Evolutionary conservation across 2,113 vertebrate genomes (phyloP), one percentile per base, ranked within the genome.

Genomic region (Thamnaconus septentrionalis): DNA sequence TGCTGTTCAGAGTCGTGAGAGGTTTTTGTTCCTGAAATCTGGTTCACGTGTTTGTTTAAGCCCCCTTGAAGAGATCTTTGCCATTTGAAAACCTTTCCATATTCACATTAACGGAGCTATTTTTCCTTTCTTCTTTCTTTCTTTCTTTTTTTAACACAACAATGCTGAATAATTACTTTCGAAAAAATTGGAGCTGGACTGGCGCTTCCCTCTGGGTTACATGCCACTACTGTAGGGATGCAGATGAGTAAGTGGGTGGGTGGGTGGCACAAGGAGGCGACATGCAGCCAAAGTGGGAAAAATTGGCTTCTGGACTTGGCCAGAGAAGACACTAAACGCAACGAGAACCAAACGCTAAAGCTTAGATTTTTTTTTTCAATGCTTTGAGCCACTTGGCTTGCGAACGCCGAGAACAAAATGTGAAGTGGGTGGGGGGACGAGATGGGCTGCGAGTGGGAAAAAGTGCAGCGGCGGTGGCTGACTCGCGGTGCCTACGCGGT

Each of bases 211-310:
- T 31, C 18, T 31, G 59, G 50, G 54, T 56, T 31, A 56, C n/a
- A 78, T 55, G 44, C 44, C 46, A 68, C 53, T 56, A 31, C 39
- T 53, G 61, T 41, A 73, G 65, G 55, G 65, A 62, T 41, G 75
- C 61, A 76, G 56, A 55, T 65, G 67, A 69, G n/a, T 12, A 75
- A 71, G 79, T 69, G 66, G 81, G 81, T 3, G 56, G 66, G 79
- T 69, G 66, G 81, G 81, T 3, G 56, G 66, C 54, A 56, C 61
- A 76, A 64, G 63, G 50, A 60, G 73, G 53, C 51, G 5, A 6
- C 53, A 64, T 39, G 8, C 39, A 39, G 7, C 11, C 11, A 3
- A 12, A 12, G 50, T 4, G 9, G 50, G 50, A 52, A 53, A 7
- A 48, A 31, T 31, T 31, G 71, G 56, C 54, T 73, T 79, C 70